Evolutionary conservation across 2,113 vertebrate genomes (phyloP).

Genomic region (Myrmecophaga tridactyla): DNA sequence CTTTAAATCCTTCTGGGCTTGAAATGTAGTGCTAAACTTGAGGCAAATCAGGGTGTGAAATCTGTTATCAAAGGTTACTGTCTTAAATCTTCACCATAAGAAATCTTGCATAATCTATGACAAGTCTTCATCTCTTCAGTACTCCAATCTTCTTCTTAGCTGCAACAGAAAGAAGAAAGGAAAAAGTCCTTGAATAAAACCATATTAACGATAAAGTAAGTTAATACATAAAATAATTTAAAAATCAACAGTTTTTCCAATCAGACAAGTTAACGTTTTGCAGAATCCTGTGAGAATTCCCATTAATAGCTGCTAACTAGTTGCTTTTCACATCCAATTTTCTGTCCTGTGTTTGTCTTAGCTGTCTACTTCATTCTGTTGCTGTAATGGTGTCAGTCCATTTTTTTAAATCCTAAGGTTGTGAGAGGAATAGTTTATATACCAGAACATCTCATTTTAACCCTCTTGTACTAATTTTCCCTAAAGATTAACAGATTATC

Average conservation of each 20-base stretch:
- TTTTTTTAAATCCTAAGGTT: neutral
- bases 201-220: neutral
- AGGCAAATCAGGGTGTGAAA: neutral
- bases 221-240: neutral
- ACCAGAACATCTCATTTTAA: slow-evolving; percentile 29
- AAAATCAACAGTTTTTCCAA: neutral
- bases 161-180: slow-evolving; percentile 1
- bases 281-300: neutral
- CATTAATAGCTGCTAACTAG: neutral
- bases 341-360: neutral
- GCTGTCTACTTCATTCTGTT: neutral
- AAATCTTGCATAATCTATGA: neutral
- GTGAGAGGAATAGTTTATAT: neutral
- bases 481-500: neutral
- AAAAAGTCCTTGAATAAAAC: neutral
- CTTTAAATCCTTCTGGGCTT: neutral
- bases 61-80: neutral
- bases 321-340: neutral
- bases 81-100: neutral
- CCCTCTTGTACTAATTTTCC: neutral
- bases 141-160: neutral
- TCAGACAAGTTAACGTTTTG: neutral
- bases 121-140: neutral
- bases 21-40: neutral
- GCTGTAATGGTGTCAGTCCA: neutral